A percentile compares a stretch with the other conserved stretches of the same genome.
Conservation (phyloP, 2,888 invertebrate genomes). For the Pterobdella sp. region DNA sequence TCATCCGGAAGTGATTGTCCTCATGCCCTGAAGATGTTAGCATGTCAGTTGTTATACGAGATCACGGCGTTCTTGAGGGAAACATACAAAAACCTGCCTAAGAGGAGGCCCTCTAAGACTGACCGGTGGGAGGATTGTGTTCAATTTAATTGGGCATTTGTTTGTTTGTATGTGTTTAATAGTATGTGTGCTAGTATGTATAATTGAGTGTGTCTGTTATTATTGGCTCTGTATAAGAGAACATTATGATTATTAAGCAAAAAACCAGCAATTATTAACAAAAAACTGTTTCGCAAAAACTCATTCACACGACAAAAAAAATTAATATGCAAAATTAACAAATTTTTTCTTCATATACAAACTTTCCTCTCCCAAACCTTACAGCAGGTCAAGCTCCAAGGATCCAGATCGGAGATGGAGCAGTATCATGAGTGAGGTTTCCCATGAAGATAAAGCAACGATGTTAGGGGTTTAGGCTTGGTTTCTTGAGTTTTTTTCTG, state of each 20-base stretch:
- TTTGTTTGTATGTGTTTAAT: neutral
- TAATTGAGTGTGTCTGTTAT: too few relatives aligned
- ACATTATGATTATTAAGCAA: too few relatives aligned
- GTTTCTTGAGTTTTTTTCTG: too few relatives aligned
- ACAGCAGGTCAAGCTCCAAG: neutral
- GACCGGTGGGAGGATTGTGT: conserved; percentile 1
- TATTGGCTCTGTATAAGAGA: too few relatives aligned
- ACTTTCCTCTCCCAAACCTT: too few relatives aligned
- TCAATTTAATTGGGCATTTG: neutral
- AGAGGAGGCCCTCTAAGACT: conserved; percentile 42
- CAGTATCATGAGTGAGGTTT: conserved; percentile 60
- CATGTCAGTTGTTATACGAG: conserved; percentile 87
- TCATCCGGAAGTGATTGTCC: conserved; percentile 57
- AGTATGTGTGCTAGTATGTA: too few relatives aligned
- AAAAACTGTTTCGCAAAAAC: too few relatives aligned
- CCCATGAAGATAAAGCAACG: conserved; percentile 39
- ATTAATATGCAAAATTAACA: too few relatives aligned
- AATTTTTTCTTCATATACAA: too few relatives aligned
- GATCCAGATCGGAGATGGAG: conserved; percentile 69
- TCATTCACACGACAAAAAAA: too few relatives aligned
- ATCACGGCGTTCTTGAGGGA: conserved; percentile 93
- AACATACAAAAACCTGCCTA: conserved; percentile 70
- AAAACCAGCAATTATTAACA: too few relatives aligned
- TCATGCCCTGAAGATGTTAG: conserved; percentile 70
- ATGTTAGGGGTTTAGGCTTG: too few relatives aligned